phyloP scores from a whole-genome alignment of 2,113 vertebrate genomes.

The Ageneiosus marmoratus region DNA sequence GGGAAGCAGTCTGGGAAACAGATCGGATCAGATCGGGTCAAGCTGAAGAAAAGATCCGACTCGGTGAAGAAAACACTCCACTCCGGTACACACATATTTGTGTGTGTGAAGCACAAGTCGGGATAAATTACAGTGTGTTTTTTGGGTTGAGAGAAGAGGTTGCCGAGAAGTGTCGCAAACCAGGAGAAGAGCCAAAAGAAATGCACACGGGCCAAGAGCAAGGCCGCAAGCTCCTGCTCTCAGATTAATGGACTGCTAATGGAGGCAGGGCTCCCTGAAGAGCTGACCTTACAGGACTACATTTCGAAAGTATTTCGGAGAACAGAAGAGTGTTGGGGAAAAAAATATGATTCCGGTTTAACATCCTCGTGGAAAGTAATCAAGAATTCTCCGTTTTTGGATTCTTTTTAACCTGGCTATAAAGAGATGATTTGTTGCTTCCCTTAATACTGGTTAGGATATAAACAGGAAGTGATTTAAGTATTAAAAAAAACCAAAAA shows the following conservation, averaged over 20 bases:
- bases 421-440: background rate
- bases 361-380: conserved; percentile 14
- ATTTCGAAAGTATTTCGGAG: conserved; percentile 39
- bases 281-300: conserved; percentile 41
- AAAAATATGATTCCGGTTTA: conserved; percentile 27
- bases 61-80: conserved; percentile 66
- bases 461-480: background rate
- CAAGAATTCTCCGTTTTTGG: conserved; percentile 1
- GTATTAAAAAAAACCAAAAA: background rate
- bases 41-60: conserved; percentile 54
- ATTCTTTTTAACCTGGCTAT: background rate
- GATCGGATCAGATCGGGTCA: conserved; percentile 49
- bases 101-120: conserved; percentile 60
- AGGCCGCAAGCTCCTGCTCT: conserved; percentile 54
- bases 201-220: conserved; percentile 64
- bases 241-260: conserved; percentile 61
- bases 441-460: background rate
- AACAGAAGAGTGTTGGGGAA: conserved; percentile 49
- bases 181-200: conserved; percentile 57
- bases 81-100: conserved; percentile 71
- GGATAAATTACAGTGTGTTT: conserved; percentile 70
- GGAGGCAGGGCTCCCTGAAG: conserved; percentile 48
- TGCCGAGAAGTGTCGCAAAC: conserved; percentile 50
- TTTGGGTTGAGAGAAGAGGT: conserved; percentile 62
- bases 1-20: background rate